A percentile compares a stretch with the other conserved stretches of the same genome.
Conservation (phyloP, 2,113 vertebrate species). For the Anhinga anhinga region DNA sequence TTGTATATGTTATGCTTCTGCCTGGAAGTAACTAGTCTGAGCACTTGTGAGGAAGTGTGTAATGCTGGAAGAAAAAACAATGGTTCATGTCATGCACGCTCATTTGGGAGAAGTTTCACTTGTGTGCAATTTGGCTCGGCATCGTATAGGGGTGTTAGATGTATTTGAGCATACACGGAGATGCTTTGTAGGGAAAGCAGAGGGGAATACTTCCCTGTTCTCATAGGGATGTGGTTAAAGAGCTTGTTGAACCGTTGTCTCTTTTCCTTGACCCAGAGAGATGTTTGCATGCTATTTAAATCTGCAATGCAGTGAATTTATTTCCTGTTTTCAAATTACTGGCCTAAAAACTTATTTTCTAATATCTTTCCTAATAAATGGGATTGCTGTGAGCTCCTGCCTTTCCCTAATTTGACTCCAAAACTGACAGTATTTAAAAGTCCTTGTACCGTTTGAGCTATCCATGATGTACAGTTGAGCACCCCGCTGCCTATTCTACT, state of each 20-base stretch:
- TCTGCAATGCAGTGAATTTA: not conserved
- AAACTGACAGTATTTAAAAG: not conserved
- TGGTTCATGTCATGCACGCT: not conserved
- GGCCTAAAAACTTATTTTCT: not conserved
- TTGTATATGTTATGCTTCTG: not conserved
- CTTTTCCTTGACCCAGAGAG: not conserved
- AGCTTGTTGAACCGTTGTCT: not conserved
- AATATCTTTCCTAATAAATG: not conserved
- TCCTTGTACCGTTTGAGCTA: not conserved
- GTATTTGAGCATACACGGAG: not conserved
- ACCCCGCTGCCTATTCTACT: rapidly evolving
- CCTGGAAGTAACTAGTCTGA: not conserved
- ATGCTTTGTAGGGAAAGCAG: not conserved
- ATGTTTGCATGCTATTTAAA: not conserved
- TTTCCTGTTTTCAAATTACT: not conserved
- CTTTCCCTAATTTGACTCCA: not conserved
- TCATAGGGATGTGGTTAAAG: not conserved
- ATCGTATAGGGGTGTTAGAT: not conserved
- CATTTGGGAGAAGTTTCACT: not conserved
- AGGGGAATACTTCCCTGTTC: not conserved
- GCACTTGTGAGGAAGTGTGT: not conserved
- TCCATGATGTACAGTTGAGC: not conserved
- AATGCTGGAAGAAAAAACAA: not conserved
- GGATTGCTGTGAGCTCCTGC: not conserved
- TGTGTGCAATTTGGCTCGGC: not conserved